A percentile compares a stretch with the other conserved stretches of the same genome.
These are phyloP conservation scores for Homalodisca vitripennis DNA, from an alignment of 1,140 invertebrate species.

Conservation along the genomic window DNA sequence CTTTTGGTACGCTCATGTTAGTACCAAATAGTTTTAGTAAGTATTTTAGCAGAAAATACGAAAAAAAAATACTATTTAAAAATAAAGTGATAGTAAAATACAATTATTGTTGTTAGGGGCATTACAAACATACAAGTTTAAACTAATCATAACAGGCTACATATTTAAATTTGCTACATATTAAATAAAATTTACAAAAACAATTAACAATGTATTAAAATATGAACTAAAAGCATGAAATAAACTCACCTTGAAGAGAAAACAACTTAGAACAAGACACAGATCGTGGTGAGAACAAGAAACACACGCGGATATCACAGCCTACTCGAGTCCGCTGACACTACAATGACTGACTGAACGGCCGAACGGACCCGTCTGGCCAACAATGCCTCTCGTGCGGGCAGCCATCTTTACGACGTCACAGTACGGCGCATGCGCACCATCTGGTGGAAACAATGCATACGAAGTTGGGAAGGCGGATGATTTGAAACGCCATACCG, in stretches of 20 bases:
- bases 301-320: neutral
- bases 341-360: neutral
- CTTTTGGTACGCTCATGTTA: too few relatives aligned
- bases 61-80: too few relatives aligned
- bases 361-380: neutral
- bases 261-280: neutral
- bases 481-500: neutral
- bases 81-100: too few relatives aligned
- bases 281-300: neutral
- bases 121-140: too few relatives aligned
- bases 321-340: neutral
- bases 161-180: too few relatives aligned
- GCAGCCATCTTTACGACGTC: constrained; percentile 8
- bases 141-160: too few relatives aligned
- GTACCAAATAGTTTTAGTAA: too few relatives aligned
- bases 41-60: too few relatives aligned
- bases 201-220: too few relatives aligned
- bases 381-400: constrained; percentile 13
- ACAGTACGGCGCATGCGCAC: constrained; percentile 12
- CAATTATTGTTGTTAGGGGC: too few relatives aligned
- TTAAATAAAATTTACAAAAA: too few relatives aligned
- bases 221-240: neutral
- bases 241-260: neutral
- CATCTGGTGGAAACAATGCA: constrained; percentile 18
- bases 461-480: neutral